Conservation (phyloP, 2,797 vertebrate species). For the Morus bassanus region DNA sequence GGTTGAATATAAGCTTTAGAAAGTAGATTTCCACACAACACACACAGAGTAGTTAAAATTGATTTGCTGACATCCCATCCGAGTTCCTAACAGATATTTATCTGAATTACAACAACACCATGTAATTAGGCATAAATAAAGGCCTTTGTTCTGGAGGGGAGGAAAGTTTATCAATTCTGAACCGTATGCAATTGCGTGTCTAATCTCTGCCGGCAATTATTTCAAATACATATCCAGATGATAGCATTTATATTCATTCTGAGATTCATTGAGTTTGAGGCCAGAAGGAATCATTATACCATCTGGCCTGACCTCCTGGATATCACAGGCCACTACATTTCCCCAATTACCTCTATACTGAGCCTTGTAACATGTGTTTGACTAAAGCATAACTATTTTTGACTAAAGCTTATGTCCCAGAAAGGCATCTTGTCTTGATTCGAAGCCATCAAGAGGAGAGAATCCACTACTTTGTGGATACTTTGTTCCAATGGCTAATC, state of each 20-base stretch:
- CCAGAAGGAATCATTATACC: constrained; percentile 63
- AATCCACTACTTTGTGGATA: constrained; percentile 18
- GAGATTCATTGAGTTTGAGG: constrained; percentile 38
- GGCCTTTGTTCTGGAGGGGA: constrained; percentile 28
- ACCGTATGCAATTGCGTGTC: constrained; percentile 49
- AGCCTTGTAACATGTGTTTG: constrained; percentile 51
- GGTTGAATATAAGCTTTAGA: neutral
- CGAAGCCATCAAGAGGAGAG: constrained; percentile 36
- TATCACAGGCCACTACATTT: constrained; percentile 61
- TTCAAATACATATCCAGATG: constrained; percentile 55
- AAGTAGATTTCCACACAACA: neutral
- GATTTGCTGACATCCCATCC: neutral
- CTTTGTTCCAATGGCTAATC: constrained; percentile 40
- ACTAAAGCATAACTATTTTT: constrained; percentile 58
- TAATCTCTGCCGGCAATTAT: constrained; percentile 60
- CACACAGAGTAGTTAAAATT: neutral
- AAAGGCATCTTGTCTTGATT: constrained; percentile 32
- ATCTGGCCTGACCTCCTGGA: constrained; percentile 66
- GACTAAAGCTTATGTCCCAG: constrained; percentile 60
- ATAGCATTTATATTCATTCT: constrained; percentile 54
- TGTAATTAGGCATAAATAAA: constrained; percentile 44
- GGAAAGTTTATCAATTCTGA: constrained; percentile 42
- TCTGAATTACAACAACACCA: constrained; percentile 24
- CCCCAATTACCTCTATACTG: constrained; percentile 42
- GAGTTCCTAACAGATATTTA: neutral